A percentile compares a stretch with the other conserved stretches of the same genome.
phyloP scores from a whole-genome alignment of 2,888 invertebrate genomes.

The Dicycla oo region DNA sequence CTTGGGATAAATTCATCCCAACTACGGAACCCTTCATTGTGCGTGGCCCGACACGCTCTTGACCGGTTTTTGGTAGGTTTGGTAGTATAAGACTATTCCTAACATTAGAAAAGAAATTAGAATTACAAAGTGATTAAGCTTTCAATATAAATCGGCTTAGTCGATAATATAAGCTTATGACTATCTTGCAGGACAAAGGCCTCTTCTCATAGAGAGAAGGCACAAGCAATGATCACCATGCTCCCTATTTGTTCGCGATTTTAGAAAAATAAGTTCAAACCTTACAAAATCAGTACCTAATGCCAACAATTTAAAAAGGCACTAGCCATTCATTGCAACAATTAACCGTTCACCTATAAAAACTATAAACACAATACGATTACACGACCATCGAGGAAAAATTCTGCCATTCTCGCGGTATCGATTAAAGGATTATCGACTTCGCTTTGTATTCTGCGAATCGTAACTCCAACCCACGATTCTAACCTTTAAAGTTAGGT shows the following conservation, averaged over 20 bases:
- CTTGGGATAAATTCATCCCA: no score
- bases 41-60: no score
- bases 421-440: constrained; percentile 50
- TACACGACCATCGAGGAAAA: constrained; percentile 22
- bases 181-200: neutral
- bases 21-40: no score
- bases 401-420: constrained; percentile 30
- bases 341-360: neutral
- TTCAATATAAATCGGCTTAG: neutral
- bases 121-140: neutral
- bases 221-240: neutral
- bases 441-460: constrained; percentile 45
- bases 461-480: constrained; percentile 43
- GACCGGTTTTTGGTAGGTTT: constrained; percentile 12
- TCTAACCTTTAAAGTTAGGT: constrained; percentile 56
- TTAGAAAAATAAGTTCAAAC: neutral
- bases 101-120: neutral
- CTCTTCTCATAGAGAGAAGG: no score
- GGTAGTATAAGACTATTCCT: neutral
- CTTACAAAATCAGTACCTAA: neutral
- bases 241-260: neutral
- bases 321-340: neutral
- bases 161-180: neutral
- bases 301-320: neutral
- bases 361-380: constrained; percentile 15